These are phyloP conservation scores for Percopsis transmontana DNA, from an alignment of 2,113 vertebrate species.

Conservation along the genomic window DNA sequence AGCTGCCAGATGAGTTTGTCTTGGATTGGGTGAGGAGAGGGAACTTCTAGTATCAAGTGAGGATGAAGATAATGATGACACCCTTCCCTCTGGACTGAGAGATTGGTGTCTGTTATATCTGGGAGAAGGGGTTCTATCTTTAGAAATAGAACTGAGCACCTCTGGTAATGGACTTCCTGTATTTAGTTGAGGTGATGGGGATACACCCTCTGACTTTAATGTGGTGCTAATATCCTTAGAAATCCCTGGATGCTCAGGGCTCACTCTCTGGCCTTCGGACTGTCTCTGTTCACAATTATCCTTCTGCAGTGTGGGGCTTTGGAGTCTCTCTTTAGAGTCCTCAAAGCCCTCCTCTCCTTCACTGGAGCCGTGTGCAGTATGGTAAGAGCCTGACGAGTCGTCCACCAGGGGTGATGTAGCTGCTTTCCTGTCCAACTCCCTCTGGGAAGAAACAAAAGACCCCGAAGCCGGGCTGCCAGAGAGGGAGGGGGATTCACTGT, in stretches of 20 bases:
- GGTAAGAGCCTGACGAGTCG: slow-evolving; percentile 86
- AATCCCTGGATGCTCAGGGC: slow-evolving; percentile 21
- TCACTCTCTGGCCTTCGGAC: slow-evolving; percentile 13
- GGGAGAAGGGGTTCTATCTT: slow-evolving; percentile 49
- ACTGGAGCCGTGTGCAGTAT: slow-evolving; percentile 85
- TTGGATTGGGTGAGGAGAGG: slow-evolving; percentile 32
- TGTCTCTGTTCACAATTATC: slow-evolving; percentile 19
- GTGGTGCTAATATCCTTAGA: slow-evolving; percentile 23
- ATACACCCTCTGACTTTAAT: slow-evolving; percentile 38
- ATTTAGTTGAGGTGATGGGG: slow-evolving; percentile 21
- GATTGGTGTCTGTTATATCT: slow-evolving; percentile 32
- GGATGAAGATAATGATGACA: slow-evolving; percentile 35
- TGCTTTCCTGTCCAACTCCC: slow-evolving; percentile 48
- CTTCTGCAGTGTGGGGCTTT: slow-evolving; percentile 39
- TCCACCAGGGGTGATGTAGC: slow-evolving; percentile 58
- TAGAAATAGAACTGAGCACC: slow-evolving; percentile 5
- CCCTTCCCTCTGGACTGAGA: slow-evolving; percentile 29
- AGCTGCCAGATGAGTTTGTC: slow-evolving; percentile 22
- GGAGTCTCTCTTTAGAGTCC: slow-evolving; percentile 64
- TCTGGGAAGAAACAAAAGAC: slow-evolving; percentile 52
- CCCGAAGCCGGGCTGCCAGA: slow-evolving; percentile 67
- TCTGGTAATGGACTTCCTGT: slow-evolving; percentile 20
- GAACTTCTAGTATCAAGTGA: slow-evolving; percentile 40
- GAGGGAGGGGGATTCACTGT: slow-evolving; percentile 66
- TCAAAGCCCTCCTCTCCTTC: slow-evolving; percentile 82